Base-by-base conservation (phyloP, 1,140 invertebrate genomes). In the Procambarus clarkii region DNA sequence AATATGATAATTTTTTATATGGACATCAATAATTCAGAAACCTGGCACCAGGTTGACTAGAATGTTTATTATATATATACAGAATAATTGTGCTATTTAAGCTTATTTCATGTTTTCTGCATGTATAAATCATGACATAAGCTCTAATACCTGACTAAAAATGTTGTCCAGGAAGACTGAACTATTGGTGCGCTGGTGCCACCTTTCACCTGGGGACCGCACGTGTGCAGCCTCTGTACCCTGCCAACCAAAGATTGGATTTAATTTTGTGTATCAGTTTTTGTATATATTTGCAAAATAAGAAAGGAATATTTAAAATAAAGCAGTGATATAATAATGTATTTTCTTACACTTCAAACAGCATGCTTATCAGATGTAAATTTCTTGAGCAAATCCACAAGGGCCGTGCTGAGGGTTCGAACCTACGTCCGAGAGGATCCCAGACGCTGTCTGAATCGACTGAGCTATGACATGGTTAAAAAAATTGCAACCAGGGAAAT, bases 221-320 rank as follows among this genome's bases (percentile, higher is more conserved):
- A 71, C 46, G 64, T 86, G 85, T 88, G 60, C 78, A 46, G 86
- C 86, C 86, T 88, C 86, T 88, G 86, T 88, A 88, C 86, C 86
- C 86, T 88, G 86, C 86, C 86, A 88, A 88, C 86, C 86, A 88
- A 88, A 88, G 86, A 88, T 81, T 88, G 86, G 78, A 88, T 88
- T 88, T 88, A 88, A 79, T 88, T 88, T 88, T 88, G 86, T 88
- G 86, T 88, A 88, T 88, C 74, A 79, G 86, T 88, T 88, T 87
- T 88, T 88, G 86, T 88, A 88, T 88, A 88, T 88, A 88, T 88
- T 88, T 88, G 86, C 86, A 88, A 88, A 79, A 88, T 88, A 88
- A 80, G 69, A 88, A 88, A 88, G 78, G 46, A 71, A 78, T 64
- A 84, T 84, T 84, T 84, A 69, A 88, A 88, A 80, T 80, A 88